Base-by-base conservation (phyloP, 2,797 vertebrate species). In the Miopithecus talapoin region DNA sequence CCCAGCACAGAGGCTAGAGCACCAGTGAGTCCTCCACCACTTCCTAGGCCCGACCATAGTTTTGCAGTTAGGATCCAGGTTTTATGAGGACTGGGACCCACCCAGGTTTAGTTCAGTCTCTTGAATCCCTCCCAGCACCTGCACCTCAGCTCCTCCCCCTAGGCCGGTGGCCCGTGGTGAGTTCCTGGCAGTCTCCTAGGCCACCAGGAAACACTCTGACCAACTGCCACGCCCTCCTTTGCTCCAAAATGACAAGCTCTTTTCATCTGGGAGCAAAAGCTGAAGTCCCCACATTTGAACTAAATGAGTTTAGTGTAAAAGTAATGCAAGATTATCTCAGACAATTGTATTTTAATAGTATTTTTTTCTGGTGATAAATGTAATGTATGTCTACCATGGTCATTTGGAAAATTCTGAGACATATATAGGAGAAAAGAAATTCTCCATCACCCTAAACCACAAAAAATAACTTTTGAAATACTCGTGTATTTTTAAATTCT, bases 351-450 rank as follows among this genome's bases (percentile, higher is more conserved):
- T 64, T 93, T 70, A 30, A 89, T 84, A 55, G 48, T 30, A 55
- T 61, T 78, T 85, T 76, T 79, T 64, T 9, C 72, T 79, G 43
- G 3, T 81, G 48, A 22, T 79, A n/a, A 75, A 50, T 85, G 53
- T 64, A 41, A 46, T 59, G 1, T 64, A 46, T 87, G 48, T 50
- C 46, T n/a, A 43, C 26, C 30, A 1, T 87, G 55, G 26, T 92
- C 28, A 93, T 94, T 84, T 91, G 48, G 85, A 89, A 94, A 94
- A 85, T 59, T 76, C 22, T 86, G 48, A 70, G 89, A 76, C 48
- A 19, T 53, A 33, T 41, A 24, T 48, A 64, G 36, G 46, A 70
- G 24, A 97, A 86, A 90, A 91, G 39, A 91, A 91, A 92, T 57
- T 92, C 24, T 68, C 41, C 55, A 24, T 74, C 72, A 74, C 74